Evolutionary conservation across 2,797 vertebrate genomes (phyloP), one percentile per base, ranked within the genome.

Genomic region (Peromyscus melanophrys): DNA sequence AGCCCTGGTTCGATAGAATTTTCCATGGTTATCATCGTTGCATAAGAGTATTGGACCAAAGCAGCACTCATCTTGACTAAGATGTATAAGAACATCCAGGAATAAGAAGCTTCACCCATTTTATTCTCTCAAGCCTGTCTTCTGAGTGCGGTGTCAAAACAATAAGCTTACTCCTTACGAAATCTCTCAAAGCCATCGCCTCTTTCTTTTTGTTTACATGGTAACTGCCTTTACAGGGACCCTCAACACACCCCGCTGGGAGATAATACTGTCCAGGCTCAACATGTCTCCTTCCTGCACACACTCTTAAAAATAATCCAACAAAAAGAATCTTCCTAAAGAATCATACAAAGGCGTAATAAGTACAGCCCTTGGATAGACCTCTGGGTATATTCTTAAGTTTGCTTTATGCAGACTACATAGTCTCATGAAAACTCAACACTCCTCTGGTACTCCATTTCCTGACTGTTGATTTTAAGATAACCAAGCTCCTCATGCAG

Each of bases 121-220:
- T 76, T 69, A 71, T 29, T 88, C 21, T 43, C 23, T 46, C 52
- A 49, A 80, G 5, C 21, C 40, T 88, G 21, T 65, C 65, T 76
- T 80, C 31, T 86, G 81, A 25, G 34, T 69, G 27, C 23, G 25
- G 40, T 52, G 34, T 83, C 57, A 89, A 95, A 89, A 63, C 10
- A 88, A 27, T 31, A 87, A 61, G 3, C 31, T 92, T 67, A 67
- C 85, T 86, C 73, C 67, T 85, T 89, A 52, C 34, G 57, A 94
- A 83, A 71, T 80, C 46, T 59, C 40, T 87, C 23, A n/a, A 55
- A 83, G 59, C 11, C 46, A 43, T 2, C 1, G 0, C 49, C 69
- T 87, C 46, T 69, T 94, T 59, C 85, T 82, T 87, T 92, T 55
- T 34, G 65, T 63, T 88, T 75, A 73, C 6, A 19, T 31, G 43